Percentiles rank a stretch among this genome's conserved stretches.
Evolutionary conservation across 2,113 vertebrate species (phyloP).

Genomic region (Lophochroa leadbeateri): DNA sequence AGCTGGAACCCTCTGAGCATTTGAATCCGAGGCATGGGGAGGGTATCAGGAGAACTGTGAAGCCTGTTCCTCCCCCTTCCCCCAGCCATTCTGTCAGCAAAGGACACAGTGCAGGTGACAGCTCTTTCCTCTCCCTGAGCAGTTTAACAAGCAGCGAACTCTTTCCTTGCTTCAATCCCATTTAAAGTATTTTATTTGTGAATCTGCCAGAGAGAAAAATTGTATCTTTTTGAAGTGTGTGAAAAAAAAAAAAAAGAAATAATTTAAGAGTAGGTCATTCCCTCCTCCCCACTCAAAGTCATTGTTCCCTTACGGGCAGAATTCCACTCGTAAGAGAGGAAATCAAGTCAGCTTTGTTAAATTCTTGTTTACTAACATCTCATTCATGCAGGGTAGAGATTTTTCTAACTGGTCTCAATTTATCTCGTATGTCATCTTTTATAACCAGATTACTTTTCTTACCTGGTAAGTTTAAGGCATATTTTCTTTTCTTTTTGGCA

Average conservation of each 20-base stretch:
- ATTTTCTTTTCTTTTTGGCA: neutral
- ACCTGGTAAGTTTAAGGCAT: neutral
- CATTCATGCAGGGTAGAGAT: neutral
- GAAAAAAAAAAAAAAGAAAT: neutral
- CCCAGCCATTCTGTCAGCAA: neutral
- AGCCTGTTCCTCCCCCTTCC: neutral
- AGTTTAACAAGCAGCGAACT: neutral
- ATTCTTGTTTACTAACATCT: neutral
- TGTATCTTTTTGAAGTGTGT: neutral
- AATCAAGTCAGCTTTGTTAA: neutral
- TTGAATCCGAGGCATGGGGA: neutral
- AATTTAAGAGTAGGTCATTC: neutral
- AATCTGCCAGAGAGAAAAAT: neutral
- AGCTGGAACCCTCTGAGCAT: neutral
- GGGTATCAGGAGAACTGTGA: fast-evolving
- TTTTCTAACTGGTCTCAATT: neutral
- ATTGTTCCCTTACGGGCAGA: neutral
- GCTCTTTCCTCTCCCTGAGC: neutral
- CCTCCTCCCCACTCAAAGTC: neutral
- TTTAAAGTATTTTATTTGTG: neutral
- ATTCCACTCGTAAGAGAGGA: neutral
- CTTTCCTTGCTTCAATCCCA: neutral
- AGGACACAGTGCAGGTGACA: neutral
- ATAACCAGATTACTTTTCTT: neutral
- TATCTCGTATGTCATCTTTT: neutral